These are phyloP conservation scores for Diorhabda elongata DNA, from an alignment of 1,140 invertebrate species.

Conservation along the genomic window DNA sequence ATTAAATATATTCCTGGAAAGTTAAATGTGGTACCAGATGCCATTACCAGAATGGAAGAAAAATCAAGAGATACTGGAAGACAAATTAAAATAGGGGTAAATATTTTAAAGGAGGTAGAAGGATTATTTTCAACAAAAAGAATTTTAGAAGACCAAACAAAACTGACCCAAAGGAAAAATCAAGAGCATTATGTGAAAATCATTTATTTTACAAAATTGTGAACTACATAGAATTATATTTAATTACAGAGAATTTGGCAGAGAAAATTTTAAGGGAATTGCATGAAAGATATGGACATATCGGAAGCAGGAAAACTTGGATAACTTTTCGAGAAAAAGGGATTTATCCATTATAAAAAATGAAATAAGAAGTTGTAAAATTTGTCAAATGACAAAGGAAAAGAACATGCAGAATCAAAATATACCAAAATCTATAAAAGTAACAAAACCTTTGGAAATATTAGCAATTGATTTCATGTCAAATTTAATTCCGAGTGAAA, in stretches of 20 bases:
- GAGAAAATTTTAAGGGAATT: too few relatives aligned
- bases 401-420: slow-evolving; percentile 8
- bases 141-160: background rate
- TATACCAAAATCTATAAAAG: background rate
- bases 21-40: slow-evolving; percentile 4
- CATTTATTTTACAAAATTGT: background rate
- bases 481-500: background rate
- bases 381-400: slow-evolving; percentile 2
- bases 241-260: too few relatives aligned
- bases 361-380: background rate
- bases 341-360: slow-evolving; percentile 4
- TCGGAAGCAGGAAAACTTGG: slow-evolving; percentile 4
- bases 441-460: slow-evolving; percentile 7
- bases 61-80: background rate
- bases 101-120: slow-evolving; percentile 1
- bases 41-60: slow-evolving; percentile 7
- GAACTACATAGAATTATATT: slow-evolving; percentile 8
- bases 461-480: slow-evolving; percentile 7
- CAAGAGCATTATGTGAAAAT: background rate
- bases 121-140: slow-evolving; percentile 3
- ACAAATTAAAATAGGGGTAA: slow-evolving; percentile 16
- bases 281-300: slow-evolving; percentile 9
- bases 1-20: slow-evolving; percentile 11
- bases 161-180: slow-evolving; percentile 9
- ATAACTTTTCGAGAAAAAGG: background rate